phyloP scores from a whole-genome alignment of 53 echinoderm and acorn worm species.

The Henricia sp. region DNA sequence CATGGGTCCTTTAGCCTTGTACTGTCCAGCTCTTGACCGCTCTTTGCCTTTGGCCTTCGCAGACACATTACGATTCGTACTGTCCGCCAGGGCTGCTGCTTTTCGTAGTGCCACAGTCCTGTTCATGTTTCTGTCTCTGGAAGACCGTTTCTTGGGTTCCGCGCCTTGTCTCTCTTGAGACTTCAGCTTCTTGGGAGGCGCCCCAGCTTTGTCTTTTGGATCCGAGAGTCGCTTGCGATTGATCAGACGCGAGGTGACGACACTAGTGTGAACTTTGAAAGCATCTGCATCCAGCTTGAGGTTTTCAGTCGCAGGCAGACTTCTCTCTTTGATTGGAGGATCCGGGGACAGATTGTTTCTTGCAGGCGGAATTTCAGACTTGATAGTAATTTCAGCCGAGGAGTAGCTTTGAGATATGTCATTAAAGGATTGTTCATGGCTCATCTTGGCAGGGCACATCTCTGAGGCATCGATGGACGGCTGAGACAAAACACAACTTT shows the following conservation, averaged over 20 bases:
- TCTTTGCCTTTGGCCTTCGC: constrained; percentile 26
- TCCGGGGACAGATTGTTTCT: background rate
- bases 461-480: background rate
- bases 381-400: background rate
- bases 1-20: constrained; percentile 67
- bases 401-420: too few relatives aligned
- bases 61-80: constrained; percentile 19
- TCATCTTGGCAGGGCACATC: too few relatives aligned
- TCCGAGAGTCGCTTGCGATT: constrained; percentile 44
- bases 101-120: constrained; percentile 76
- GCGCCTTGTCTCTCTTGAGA: constrained; percentile 8
- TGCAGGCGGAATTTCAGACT: background rate
- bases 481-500: background rate
- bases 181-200: constrained; percentile 4
- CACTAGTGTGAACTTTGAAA: constrained; percentile 63
- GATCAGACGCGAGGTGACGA: constrained; percentile 33
- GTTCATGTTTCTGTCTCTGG: constrained; percentile 49
- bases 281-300: constrained; percentile 20
- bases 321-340: background rate
- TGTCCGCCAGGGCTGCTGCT: constrained; percentile 70
- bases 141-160: background rate
- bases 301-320: too few relatives aligned
- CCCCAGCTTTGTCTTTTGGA: constrained; percentile 17
- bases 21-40: constrained; percentile 12
- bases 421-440: background rate